Percentiles rank a stretch among this genome's conserved stretches.
phyloP scores from a whole-genome alignment of 2,888 invertebrate species.

The Eristalinus aeneus region DNA sequence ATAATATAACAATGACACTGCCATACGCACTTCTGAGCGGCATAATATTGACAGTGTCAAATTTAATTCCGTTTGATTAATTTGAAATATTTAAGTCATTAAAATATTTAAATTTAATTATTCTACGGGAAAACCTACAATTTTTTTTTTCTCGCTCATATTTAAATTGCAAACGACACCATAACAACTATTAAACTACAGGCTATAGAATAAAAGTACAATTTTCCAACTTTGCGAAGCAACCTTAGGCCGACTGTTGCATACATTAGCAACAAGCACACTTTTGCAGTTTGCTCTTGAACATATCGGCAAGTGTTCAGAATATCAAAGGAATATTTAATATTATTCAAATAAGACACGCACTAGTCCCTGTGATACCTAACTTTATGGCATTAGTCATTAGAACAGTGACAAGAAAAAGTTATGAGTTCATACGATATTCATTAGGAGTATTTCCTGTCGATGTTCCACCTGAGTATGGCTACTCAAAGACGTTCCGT shows the following conservation, averaged over 20 bases:
- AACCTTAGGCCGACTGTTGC: neutral
- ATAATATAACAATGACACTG: too few relatives aligned
- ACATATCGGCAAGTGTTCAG: neutral
- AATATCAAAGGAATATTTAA: neutral
- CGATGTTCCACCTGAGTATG: neutral
- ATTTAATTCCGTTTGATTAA: too few relatives aligned
- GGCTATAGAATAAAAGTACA: neutral
- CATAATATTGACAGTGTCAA: too few relatives aligned
- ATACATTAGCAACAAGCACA: neutral
- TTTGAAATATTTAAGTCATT: too few relatives aligned
- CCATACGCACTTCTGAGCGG: too few relatives aligned
- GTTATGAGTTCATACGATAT: neutral
- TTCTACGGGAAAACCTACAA: too few relatives aligned
- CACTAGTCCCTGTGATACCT: neutral
- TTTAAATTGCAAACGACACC: too few relatives aligned
- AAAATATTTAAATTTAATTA: too few relatives aligned
- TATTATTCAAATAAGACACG: neutral
- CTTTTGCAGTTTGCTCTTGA: neutral
- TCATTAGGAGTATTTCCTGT: neutral
- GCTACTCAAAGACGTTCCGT: neutral
- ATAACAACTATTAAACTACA: too few relatives aligned
- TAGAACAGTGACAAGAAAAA: neutral
- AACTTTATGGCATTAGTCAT: neutral
- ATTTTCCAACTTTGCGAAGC: neutral
- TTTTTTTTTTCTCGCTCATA: too few relatives aligned